phyloP scores from a whole-genome alignment of 2,113 vertebrate species.

The Channa maculata region DNA sequence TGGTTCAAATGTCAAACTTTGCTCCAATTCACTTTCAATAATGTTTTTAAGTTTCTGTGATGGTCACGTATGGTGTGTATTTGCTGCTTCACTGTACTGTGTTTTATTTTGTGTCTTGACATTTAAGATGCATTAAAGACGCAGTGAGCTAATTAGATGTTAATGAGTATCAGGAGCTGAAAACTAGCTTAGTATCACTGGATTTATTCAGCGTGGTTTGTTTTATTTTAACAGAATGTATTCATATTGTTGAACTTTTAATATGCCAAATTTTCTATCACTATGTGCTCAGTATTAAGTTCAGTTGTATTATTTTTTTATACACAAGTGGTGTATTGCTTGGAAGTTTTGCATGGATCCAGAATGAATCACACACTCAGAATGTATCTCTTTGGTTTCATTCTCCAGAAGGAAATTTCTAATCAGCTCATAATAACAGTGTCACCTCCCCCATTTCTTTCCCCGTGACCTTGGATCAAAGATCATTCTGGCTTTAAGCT shows the following conservation, averaged over 20 bases:
- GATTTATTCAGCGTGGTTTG: constrained; percentile 8
- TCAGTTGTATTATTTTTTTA: too few species aligned
- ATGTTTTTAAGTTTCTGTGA: background rate
- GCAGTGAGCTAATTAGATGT: background rate
- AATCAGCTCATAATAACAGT: background rate
- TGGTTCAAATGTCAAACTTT: background rate
- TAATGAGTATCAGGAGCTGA: background rate
- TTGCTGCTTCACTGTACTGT: constrained; percentile 18
- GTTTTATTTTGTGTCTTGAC: constrained; percentile 1
- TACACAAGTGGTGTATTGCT: constrained; percentile 2
- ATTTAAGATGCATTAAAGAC: background rate
- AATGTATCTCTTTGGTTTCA: background rate
- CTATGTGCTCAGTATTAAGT: too few species aligned
- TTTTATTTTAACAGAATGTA: constrained; percentile 16
- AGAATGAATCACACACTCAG: background rate
- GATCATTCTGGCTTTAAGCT: constrained; percentile 9
- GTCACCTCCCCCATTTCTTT: background rate
- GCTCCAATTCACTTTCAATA: constrained; percentile 2
- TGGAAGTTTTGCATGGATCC: constrained; percentile 11
- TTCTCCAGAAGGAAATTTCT: background rate
- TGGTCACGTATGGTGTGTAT: constrained; percentile 12
- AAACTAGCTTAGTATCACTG: background rate
- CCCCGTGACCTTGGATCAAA: background rate
- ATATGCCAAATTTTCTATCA: background rate
- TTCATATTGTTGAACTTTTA: constrained; percentile 47